These are phyloP conservation scores for Harpalus rubripes DNA, from an alignment of 2,888 invertebrate species.

Conservation along the genomic window DNA sequence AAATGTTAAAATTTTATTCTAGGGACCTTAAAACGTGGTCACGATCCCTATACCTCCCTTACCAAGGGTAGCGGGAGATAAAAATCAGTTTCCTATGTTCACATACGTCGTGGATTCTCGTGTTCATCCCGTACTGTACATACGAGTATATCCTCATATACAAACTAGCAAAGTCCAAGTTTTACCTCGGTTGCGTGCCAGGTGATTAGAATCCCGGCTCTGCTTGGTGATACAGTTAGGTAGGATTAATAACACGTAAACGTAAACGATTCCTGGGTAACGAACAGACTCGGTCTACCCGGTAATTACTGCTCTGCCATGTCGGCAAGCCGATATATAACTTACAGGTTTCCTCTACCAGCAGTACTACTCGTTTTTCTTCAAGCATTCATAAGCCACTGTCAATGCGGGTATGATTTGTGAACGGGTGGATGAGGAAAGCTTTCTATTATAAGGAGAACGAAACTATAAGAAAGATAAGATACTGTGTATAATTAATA, in stretches of 20 bases:
- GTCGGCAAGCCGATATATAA: background rate
- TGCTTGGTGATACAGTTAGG: background rate
- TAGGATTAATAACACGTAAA: slow-evolving; percentile 3
- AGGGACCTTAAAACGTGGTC: too few relatives aligned
- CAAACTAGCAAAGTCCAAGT: background rate
- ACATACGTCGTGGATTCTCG: too few relatives aligned
- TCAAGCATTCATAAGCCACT: background rate
- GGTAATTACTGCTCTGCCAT: background rate
- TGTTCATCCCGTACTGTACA: background rate
- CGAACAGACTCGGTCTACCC: background rate
- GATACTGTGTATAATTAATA: too few relatives aligned
- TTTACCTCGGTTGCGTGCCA: background rate
- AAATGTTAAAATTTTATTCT: too few relatives aligned
- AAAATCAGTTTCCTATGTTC: too few relatives aligned
- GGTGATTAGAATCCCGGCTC: background rate
- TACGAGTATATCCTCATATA: background rate
- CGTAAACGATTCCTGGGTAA: background rate
- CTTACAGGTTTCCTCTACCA: background rate
- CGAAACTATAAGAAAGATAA: too few relatives aligned
- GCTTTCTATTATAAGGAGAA: background rate
- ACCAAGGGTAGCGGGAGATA: too few relatives aligned
- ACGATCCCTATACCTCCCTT: too few relatives aligned
- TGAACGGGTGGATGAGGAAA: background rate
- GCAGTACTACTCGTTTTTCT: background rate
- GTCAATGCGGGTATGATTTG: background rate